These are phyloP conservation scores for Paraescarpia echinospica DNA, from an alignment of 1,140 invertebrate species.

Conservation along the genomic window DNA sequence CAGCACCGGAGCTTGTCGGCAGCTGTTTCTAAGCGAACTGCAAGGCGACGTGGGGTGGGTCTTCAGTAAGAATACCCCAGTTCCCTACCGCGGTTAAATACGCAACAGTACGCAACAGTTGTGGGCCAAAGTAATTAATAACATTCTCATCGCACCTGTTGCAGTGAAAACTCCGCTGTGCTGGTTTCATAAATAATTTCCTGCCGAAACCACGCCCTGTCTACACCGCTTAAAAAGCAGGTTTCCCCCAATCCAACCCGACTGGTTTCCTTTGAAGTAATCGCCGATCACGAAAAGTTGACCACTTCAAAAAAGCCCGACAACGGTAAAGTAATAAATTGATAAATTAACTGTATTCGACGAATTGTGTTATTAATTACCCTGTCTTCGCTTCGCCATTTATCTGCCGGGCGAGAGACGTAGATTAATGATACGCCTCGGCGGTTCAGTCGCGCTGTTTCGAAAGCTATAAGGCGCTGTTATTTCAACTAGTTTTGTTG, in stretches of 20 bases:
- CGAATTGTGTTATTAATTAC: background rate
- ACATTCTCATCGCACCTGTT: background rate
- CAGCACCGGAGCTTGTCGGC: background rate
- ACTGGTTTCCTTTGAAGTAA: background rate
- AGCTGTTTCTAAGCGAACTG: background rate
- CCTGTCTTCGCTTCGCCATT: background rate
- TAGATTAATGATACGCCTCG: background rate
- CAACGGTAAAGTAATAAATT: background rate
- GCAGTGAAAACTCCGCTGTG: background rate
- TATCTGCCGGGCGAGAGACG: background rate
- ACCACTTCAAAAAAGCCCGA: background rate
- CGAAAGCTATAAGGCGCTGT: background rate
- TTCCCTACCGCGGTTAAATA: background rate
- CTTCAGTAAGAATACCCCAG: no score
- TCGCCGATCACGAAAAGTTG: background rate
- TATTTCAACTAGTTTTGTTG: background rate
- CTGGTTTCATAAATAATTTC: background rate
- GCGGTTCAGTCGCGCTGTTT: background rate
- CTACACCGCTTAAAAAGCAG: background rate
- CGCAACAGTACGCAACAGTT: background rate
- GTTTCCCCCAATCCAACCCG: background rate
- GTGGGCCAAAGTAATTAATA: background rate
- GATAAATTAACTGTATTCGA: constrained; percentile 6
- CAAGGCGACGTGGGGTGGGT: background rate
- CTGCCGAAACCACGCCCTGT: background rate